A percentile compares a stretch with the other conserved stretches of the same genome.
Evolutionary conservation across 2,113 vertebrate species (phyloP).

Genomic region (Calidris pygmaea): DNA sequence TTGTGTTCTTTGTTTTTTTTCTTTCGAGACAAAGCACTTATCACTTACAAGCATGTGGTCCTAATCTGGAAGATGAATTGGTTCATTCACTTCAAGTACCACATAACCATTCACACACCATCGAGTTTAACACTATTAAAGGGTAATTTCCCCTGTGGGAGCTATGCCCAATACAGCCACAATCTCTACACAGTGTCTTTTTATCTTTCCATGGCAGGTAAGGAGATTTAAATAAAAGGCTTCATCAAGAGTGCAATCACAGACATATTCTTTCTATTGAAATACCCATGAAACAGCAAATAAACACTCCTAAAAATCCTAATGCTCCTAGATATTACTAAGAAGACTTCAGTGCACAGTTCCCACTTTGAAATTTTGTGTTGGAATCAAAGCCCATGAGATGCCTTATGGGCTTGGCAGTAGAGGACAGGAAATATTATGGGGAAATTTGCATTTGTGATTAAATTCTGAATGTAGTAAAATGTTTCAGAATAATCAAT

Average conservation of each 20-base stretch:
- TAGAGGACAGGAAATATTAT: not conserved
- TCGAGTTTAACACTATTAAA: conserved; percentile 65
- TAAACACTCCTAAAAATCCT: not conserved
- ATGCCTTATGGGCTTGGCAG: not conserved
- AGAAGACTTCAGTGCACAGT: not conserved
- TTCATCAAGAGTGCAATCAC: not conserved
- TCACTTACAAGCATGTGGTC: conserved; percentile 43
- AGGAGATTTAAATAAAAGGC: conserved; percentile 62
- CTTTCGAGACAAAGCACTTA: conserved; percentile 47
- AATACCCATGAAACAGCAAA: conserved; percentile 21
- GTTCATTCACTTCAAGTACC: conserved; percentile 66
- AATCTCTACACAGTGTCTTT: conserved; percentile 19
- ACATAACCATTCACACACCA: conserved; percentile 69
- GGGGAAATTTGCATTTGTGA: not conserved
- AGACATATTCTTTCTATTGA: conserved; percentile 14
- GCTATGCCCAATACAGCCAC: conserved; percentile 34
- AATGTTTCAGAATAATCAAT: conserved; percentile 11
- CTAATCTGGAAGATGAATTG: conserved; percentile 66
- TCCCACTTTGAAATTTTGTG: not conserved
- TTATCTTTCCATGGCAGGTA: conserved; percentile 55
- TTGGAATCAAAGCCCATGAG: not conserved
- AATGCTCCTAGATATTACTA: not conserved
- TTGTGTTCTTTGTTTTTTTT: not conserved
- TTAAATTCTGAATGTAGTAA: conserved; percentile 22
- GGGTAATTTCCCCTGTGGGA: conserved; percentile 70